A percentile compares a stretch with the other conserved stretches of the same genome.
Evolutionary conservation across 2,888 invertebrate species (phyloP).

Genomic region (Diaperis boleti): DNA sequence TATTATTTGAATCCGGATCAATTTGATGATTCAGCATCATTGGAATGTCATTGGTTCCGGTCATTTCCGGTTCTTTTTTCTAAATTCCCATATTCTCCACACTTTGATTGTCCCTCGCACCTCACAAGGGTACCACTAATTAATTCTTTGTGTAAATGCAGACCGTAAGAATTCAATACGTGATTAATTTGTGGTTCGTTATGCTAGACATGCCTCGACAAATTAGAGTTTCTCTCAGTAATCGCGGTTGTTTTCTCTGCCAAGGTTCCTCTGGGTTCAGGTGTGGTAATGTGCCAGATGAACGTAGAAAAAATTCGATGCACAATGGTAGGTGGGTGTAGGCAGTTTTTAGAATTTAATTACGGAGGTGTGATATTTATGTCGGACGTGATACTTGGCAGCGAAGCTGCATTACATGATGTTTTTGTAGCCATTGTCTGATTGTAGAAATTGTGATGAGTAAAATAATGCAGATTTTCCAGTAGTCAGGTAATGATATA

Average conservation of each 20-base stretch:
- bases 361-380: neutral
- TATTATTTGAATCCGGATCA: no score
- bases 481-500: no score
- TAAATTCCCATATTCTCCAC: neutral
- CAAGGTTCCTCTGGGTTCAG: neutral
- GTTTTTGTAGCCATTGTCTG: no score
- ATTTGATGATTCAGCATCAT: constrained; percentile 22
- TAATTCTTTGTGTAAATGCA: constrained; percentile 7
- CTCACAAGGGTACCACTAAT: constrained; percentile 16
- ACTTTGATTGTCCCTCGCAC: constrained; percentile 4
- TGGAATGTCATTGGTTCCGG: constrained; percentile 33
- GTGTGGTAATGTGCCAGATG: constrained; percentile 15
- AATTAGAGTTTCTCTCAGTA: neutral
- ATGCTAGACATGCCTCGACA: no score
- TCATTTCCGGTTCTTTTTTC: constrained; percentile 23
- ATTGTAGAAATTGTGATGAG: no score
- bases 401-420: no score
- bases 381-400: no score
- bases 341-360: neutral
- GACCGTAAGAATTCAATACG: constrained; percentile 1
- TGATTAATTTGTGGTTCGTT: constrained; percentile 9
- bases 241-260: neutral
- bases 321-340: constrained; percentile 22
- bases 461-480: no score
- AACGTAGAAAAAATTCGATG: neutral